Evolutionary conservation across 2,113 vertebrate species (phyloP).

Genomic region (Oceanodroma tethys): DNA sequence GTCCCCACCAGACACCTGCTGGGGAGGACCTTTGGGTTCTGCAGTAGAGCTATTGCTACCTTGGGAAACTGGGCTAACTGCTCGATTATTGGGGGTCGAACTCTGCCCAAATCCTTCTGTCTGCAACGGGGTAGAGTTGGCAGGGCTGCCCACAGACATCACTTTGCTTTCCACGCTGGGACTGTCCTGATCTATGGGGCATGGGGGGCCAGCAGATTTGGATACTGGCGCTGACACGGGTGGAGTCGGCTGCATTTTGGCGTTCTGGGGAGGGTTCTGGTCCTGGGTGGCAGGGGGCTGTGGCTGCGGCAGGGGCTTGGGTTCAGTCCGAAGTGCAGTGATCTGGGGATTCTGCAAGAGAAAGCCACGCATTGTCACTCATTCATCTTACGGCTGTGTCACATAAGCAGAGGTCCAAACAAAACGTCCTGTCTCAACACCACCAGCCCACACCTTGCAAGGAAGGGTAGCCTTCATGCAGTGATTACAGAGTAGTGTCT

Average conservation of each 20-base stretch:
- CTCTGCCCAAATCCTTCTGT: constrained; percentile 81
- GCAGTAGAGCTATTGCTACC: constrained; percentile 80
- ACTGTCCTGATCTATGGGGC: constrained; percentile 84
- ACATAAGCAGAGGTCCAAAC: neutral
- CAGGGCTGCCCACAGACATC: constrained; percentile 81
- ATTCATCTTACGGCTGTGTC: neutral
- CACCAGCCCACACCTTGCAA: neutral
- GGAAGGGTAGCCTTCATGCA: neutral
- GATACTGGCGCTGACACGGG: constrained; percentile 74
- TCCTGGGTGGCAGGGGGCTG: constrained; percentile 83
- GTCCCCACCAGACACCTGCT: constrained; percentile 86
- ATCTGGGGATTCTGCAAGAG: constrained; percentile 86
- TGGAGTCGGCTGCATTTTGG: constrained; percentile 89
- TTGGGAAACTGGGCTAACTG: constrained; percentile 80
- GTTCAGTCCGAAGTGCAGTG: constrained; percentile 83
- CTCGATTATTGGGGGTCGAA: constrained; percentile 80
- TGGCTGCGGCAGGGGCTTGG: constrained; percentile 79
- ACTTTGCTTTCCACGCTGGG: constrained; percentile 88
- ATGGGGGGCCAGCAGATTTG: constrained; percentile 67
- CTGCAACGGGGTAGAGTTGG: constrained; percentile 79
- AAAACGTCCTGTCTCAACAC: neutral
- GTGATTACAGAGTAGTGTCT: neutral
- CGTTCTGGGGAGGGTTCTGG: constrained; percentile 88
- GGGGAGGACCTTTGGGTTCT: constrained; percentile 77
- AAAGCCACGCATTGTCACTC: neutral